Percentiles rank a stretch among this genome's conserved stretches.
Evolutionary conservation across 64 coral and sea anemone species (phyloP).

Genomic region (Montipora foliosa): DNA sequence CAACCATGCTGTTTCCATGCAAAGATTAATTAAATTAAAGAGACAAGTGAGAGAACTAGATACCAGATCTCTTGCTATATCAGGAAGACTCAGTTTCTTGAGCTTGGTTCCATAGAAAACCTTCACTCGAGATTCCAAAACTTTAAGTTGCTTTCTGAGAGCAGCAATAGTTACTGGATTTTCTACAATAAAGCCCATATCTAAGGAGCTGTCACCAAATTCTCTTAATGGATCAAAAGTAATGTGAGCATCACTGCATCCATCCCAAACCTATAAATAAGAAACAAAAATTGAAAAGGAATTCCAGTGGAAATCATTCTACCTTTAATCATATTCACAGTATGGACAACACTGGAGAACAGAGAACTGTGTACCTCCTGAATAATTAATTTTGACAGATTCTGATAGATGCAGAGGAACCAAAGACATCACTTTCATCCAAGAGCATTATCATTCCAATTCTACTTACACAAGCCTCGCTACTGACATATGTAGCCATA

Average conservation of each 20-base stretch:
- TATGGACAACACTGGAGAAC: no score
- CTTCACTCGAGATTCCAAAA: constrained; percentile 73
- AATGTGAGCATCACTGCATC: constrained; percentile 93
- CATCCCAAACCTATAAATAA: constrained; percentile 93
- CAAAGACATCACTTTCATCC: no score
- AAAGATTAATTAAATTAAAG: no score
- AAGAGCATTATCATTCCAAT: no score
- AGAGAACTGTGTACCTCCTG: no score
- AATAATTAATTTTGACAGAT: no score
- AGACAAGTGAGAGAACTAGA: background rate
- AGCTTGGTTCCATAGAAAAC: constrained; percentile 83
- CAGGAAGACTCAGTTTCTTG: constrained; percentile 73
- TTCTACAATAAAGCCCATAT: constrained; percentile 96
- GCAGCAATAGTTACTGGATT: constrained; percentile 84
- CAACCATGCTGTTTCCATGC: background rate
- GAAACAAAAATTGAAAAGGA: background rate
- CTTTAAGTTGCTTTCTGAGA: constrained; percentile 73
- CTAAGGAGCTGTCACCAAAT: constrained; percentile 31
- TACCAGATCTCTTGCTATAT: constrained; percentile 78
- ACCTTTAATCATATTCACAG: no score
- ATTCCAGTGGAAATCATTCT: background rate
- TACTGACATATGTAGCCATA: no score
- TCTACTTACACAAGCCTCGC: no score
- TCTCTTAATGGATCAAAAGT: constrained; percentile 75
- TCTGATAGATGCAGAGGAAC: background rate